Base-by-base conservation (phyloP, 2,113 vertebrate genomes). In the Camelus dromedarius region DNA sequence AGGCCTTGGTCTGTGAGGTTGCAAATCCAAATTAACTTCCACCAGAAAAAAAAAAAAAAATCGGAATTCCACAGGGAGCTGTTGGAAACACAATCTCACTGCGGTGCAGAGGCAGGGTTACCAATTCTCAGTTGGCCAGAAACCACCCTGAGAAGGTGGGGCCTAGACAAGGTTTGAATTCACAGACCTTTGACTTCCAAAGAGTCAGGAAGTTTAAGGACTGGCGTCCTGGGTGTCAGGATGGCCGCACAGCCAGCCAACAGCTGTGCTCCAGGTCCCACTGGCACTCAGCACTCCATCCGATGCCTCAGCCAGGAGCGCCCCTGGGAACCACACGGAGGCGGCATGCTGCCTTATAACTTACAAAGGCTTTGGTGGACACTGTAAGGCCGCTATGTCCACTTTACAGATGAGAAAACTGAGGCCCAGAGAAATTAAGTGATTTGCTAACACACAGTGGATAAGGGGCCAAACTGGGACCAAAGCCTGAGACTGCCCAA, bases 281-380 rank as follows among this genome's bases (percentile, higher is more conserved):
- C 22, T 14, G 12, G 18, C 14, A 14, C 42, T 22, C 12, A 5
- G 32, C 20, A 19, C 6, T 56, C 32, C 13, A 26, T 3, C 50
- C 30, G 50, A 32, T 26, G 38, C 52, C 35, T 75, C 52, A 16
- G 1, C 52, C 69, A 77, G 54, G 67, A 76, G 15, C 30, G 13
- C 35, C 16, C 30, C 1, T 4, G 2, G 56, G 22, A 72, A 26
- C 11, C 3, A n/a, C 3, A 1, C 3, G 4, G 54, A 81, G 19
- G 24, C 1, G 54, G 6, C 13, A 22, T 12, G 6, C 3, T 3
- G 24, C 24, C 73, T 28, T 11, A 20, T 19, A 66, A 48, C n/a
- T 54, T 54, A 38, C 75, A 35, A 77, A 24, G 3, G 48, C 38
- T 60, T 67, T 81, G 11, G 58, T 15, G 28, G 19, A 46, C 15